Conservation (phyloP, 2,113 vertebrate genomes). For the Felis catus region F.catus_Fca126_mat1.0 CM031418.1:41743001-41743500, state of each 20-base stretch:
- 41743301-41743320: not conserved
- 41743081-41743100: slow-evolving; percentile 87
- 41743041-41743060: slow-evolving; percentile 83
- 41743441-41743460: not conserved
- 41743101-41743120: slow-evolving; percentile 90
- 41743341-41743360: not conserved
- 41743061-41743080: slow-evolving; percentile 80
- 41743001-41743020: slow-evolving; percentile 85
- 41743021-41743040: slow-evolving; percentile 83
- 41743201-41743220: not conserved
- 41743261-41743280: not conserved
- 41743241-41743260: slow-evolving; percentile 14
- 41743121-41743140: slow-evolving; percentile 91
- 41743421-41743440: not conserved
- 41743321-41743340: slow-evolving; percentile 11
- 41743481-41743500: not conserved
- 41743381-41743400: not conserved
- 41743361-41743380: no score
- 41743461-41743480: not conserved
- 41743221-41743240: slow-evolving; percentile 47
- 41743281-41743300: slow-evolving; percentile 50
- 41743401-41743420: not conserved
- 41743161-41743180: slow-evolving; percentile 36
- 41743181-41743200: slow-evolving; percentile 61
- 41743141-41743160: slow-evolving; percentile 61